These are phyloP conservation scores for Microctenopoma lineatum DNA, from an alignment of 2,797 vertebrate genomes.

Conservation along the genomic window DNA sequence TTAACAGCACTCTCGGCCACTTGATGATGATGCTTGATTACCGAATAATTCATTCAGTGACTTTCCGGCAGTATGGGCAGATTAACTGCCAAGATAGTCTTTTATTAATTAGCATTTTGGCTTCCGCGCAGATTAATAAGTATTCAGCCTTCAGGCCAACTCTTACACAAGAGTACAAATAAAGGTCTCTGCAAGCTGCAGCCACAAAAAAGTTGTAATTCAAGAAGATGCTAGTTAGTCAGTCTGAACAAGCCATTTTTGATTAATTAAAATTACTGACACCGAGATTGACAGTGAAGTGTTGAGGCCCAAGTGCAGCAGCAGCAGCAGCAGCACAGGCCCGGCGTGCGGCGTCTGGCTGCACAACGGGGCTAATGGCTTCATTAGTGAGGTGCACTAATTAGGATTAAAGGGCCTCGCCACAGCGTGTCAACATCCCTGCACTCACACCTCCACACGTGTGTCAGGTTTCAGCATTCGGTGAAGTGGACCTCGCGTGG, in stretches of 20 bases:
- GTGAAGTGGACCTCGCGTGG: conserved; percentile 4
- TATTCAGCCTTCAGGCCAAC: conserved; percentile 53
- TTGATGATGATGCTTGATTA: conserved; percentile 51
- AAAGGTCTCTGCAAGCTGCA: conserved; percentile 33
- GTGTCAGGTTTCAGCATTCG: conserved; percentile 6
- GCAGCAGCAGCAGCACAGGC: conserved; percentile 24
- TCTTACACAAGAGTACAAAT: conserved; percentile 36
- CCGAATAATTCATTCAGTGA: conserved; percentile 53
- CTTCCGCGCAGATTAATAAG: conserved; percentile 55
- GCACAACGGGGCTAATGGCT: conserved; percentile 59
- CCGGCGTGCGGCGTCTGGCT: conserved; percentile 39
- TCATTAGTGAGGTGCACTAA: conserved; percentile 71
- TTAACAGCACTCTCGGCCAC: conserved; percentile 25
- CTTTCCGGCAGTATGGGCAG: conserved; percentile 31
- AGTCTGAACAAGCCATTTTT: conserved; percentile 20
- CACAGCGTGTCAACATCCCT: conserved; percentile 37
- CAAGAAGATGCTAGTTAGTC: conserved; percentile 1
- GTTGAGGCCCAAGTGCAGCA: conserved; percentile 16
- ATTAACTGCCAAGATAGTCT: conserved; percentile 49
- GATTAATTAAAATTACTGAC: conserved; percentile 14
- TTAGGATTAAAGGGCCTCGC: conserved; percentile 71
- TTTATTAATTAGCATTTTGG: conserved; percentile 60
- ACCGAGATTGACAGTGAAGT: conserved; percentile 10
- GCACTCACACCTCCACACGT: conserved; percentile 48
- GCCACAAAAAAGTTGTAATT: conserved; percentile 29